Conservation (phyloP, 30 jellyfish, hydroid and myxozoan genomes). For the Sanderia malayensis region DNA sequence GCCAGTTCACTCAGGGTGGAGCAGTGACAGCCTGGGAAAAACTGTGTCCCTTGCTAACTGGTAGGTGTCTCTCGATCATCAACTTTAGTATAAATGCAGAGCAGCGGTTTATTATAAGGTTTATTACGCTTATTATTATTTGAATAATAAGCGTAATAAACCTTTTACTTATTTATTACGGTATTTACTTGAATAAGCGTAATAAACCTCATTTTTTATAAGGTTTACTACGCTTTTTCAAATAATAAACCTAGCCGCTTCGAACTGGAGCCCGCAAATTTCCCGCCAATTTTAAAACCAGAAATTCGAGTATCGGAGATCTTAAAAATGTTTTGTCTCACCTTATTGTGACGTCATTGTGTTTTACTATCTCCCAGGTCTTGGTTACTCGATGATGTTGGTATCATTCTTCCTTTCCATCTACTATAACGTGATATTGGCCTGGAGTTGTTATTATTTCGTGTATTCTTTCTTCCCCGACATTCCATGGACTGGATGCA, state of each 20-base stretch:
- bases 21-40: constrained; percentile 88
- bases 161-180: too few species aligned
- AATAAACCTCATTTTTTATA: too few species aligned
- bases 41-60: constrained; percentile 75
- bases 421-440: constrained; percentile 85
- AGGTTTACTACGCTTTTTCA: too few species aligned
- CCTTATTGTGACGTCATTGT: neutral
- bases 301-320: neutral
- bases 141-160: neutral
- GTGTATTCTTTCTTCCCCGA: constrained; percentile 52
- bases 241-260: too few species aligned
- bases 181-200: neutral
- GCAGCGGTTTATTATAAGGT: neutral
- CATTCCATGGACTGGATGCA: constrained; percentile 91
- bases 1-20: constrained; percentile 85
- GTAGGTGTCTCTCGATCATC: constrained; percentile 21
- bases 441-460: constrained; percentile 93
- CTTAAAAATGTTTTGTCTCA: neutral
- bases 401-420: constrained; percentile 75
- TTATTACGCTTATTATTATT: neutral
- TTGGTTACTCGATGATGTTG: constrained; percentile 82
- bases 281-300: too few species aligned
- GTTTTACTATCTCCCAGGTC: constrained; percentile 28
- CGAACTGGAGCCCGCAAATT: too few species aligned
- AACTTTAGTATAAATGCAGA: neutral